Evolutionary conservation across 2,888 invertebrate genomes (phyloP).

Genomic region (Hirtodrosophila cameraria): DNA sequence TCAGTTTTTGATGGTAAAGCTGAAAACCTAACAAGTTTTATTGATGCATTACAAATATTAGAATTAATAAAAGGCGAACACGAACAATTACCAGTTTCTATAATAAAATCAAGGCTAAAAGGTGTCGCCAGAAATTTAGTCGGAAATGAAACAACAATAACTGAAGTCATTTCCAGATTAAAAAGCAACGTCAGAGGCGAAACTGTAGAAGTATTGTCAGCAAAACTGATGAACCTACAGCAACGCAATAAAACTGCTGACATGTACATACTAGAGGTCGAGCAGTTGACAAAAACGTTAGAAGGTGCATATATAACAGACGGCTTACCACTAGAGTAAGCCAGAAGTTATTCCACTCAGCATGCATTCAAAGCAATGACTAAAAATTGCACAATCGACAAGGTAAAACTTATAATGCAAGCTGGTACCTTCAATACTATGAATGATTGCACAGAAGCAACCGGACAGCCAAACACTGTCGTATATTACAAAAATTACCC

Average conservation of each 20-base stretch:
- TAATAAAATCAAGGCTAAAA: slow-evolving; percentile 17
- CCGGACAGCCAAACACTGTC: slow-evolving; percentile 3
- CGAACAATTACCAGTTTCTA: background rate
- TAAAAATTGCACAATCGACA: slow-evolving; percentile 15
- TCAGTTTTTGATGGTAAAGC: slow-evolving; percentile 17
- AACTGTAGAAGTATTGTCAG: slow-evolving; percentile 12
- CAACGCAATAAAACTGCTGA: slow-evolving; percentile 26
- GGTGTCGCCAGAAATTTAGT: slow-evolving; percentile 13
- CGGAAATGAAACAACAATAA: slow-evolving; percentile 8
- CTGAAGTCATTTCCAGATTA: slow-evolving; percentile 3
- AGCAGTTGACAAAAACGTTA: slow-evolving; percentile 14
- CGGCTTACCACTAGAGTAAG: slow-evolving; percentile 12
- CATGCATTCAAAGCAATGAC: slow-evolving; percentile 29
- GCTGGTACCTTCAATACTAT: slow-evolving; percentile 57
- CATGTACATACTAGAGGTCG: slow-evolving; percentile 7
- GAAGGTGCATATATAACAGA: slow-evolving; percentile 26
- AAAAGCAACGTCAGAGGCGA: slow-evolving; percentile 4
- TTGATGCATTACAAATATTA: slow-evolving; percentile 20
- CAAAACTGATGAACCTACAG: slow-evolving; percentile 21
- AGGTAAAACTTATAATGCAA: slow-evolving; percentile 13
- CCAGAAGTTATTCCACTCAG: slow-evolving; percentile 17
- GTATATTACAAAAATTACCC: slow-evolving; percentile 1
- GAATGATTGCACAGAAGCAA: slow-evolving; percentile 1
- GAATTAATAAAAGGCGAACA: slow-evolving; percentile 11
- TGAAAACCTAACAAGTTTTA: slow-evolving; percentile 17